Conservation (phyloP, 1,140 invertebrate genomes). For the Drosophila varians region DNA sequence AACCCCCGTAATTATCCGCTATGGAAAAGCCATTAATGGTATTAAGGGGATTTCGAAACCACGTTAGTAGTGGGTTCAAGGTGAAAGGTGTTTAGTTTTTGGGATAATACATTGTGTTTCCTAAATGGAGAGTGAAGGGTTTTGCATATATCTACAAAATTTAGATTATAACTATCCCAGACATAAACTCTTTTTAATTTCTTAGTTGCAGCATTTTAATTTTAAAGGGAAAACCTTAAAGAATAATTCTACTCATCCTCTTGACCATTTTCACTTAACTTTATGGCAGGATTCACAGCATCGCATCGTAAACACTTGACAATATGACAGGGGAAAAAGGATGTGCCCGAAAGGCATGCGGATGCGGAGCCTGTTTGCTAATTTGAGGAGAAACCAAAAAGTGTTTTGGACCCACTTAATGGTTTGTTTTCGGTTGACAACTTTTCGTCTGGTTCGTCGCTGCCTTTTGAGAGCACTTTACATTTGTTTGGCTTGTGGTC, state of each 20-base stretch:
- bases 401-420: constrained; percentile 77
- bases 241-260: neutral
- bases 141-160: neutral
- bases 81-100: constrained; percentile 21
- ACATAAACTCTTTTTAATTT: no score
- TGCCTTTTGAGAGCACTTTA: constrained; percentile 49
- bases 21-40: constrained; percentile 82
- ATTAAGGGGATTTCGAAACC: constrained; percentile 60
- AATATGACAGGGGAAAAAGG: constrained; percentile 57
- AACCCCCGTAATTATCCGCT: constrained; percentile 80
- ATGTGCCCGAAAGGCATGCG: constrained; percentile 12
- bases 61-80: constrained; percentile 7
- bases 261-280: constrained; percentile 7
- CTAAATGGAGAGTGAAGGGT: neutral
- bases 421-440: constrained; percentile 81
- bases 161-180: no score
- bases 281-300: constrained; percentile 32
- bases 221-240: no score
- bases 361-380: constrained; percentile 39
- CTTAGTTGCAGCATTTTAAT: no score
- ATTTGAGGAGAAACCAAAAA: constrained; percentile 54
- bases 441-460: constrained; percentile 52
- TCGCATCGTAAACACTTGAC: constrained; percentile 66
- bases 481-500: constrained; percentile 69
- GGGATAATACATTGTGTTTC: neutral